Evolutionary conservation across 2,888 invertebrate species (phyloP).

Genomic region (Lasioglossum oenotherae): DNA sequence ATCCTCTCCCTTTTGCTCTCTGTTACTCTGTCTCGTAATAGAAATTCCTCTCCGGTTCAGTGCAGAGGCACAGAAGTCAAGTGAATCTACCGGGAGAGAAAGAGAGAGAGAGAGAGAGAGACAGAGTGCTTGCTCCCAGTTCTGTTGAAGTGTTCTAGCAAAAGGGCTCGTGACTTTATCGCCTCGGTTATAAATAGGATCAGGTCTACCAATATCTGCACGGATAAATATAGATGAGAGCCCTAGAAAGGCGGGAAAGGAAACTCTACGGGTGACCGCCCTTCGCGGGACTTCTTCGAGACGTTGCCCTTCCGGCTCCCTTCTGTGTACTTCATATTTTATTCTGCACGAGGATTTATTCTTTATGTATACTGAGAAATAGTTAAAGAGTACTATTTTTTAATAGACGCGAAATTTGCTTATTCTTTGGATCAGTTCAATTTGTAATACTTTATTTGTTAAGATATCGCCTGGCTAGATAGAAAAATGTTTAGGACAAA

Average conservation of each 20-base stretch:
- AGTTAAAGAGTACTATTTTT: not conserved
- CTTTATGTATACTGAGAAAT: not conserved
- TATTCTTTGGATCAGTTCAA: not conserved
- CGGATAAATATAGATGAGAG: not conserved
- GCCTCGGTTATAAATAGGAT: conserved; percentile 9
- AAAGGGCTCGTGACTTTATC: not conserved
- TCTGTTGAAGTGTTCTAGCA: not conserved
- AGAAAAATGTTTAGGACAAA: not conserved
- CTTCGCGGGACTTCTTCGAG: conserved; percentile 23
- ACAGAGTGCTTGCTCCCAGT: not conserved
- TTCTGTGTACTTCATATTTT: not conserved
- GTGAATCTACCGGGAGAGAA: not conserved
- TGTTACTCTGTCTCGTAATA: not conserved
- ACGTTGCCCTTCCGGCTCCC: not conserved
- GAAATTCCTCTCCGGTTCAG: conserved; percentile 18
- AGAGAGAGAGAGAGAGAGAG: not conserved
- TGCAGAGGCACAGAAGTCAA: not conserved
- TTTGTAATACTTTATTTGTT: not conserved
- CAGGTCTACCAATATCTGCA: not conserved
- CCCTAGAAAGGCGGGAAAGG: not conserved
- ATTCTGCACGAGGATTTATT: not conserved
- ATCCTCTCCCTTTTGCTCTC: not conserved
- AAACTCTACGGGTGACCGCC: conserved; percentile 26
- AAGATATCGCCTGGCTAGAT: not conserved
- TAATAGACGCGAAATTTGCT: not conserved